Evolutionary conservation across 2,797 vertebrate species (phyloP).

Genomic region (Sparus aurata): DNA sequence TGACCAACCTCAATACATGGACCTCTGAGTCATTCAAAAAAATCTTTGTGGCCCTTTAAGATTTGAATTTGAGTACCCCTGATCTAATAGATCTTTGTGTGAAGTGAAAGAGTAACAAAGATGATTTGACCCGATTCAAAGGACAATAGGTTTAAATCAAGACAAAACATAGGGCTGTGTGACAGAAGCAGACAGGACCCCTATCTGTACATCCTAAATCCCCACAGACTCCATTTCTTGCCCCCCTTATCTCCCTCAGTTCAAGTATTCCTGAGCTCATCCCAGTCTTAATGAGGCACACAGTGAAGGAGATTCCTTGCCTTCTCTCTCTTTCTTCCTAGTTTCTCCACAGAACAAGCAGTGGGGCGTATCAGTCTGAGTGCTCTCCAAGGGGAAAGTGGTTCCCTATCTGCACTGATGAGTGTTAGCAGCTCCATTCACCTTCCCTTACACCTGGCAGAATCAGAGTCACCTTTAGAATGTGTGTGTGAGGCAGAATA

Average conservation of each 20-base stretch:
- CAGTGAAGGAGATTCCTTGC: constrained; percentile 18
- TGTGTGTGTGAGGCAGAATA: constrained; percentile 28
- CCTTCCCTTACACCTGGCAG: constrained; percentile 32
- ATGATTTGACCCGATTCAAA: constrained; percentile 1
- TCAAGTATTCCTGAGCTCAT: constrained; percentile 37
- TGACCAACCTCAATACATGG: no score
- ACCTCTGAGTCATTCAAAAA: no score
- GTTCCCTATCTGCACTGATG: constrained; percentile 26
- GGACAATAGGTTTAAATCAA: constrained; percentile 15
- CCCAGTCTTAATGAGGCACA: constrained; percentile 39
- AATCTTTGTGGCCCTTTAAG: no score
- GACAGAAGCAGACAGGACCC: constrained; percentile 19
- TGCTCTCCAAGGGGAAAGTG: constrained; percentile 20
- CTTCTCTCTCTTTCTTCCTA: constrained; percentile 8
- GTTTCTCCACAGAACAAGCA: constrained; percentile 11
- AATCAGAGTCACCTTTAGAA: constrained; percentile 11
- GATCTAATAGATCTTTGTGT: background rate
- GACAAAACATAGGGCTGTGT: background rate
- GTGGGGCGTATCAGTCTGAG: constrained; percentile 23
- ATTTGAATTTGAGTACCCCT: no score
- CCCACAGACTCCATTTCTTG: constrained; percentile 32
- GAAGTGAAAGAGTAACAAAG: background rate
- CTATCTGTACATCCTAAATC: constrained; percentile 38
- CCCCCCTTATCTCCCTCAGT: constrained; percentile 31
- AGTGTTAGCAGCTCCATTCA: constrained; percentile 23